Conservation (phyloP, 2,888 invertebrate species). For the Acronicta leporina region DNA sequence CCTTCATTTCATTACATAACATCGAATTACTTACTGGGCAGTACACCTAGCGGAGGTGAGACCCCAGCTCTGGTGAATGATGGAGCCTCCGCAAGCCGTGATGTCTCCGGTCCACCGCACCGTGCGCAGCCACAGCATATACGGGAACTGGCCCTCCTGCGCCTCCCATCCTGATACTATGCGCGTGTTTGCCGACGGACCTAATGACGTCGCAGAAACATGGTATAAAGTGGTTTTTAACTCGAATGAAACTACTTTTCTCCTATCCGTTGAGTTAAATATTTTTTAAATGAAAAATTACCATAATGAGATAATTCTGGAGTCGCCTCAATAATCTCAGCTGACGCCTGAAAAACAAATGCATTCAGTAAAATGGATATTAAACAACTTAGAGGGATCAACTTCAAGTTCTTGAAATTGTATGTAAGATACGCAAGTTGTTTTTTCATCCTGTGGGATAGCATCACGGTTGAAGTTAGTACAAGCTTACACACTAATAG, state of each 20-base stretch:
- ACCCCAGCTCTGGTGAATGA: constrained; percentile 66
- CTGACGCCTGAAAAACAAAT: constrained; percentile 34
- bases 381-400: no score
- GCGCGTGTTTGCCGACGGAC: constrained; percentile 45
- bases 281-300: constrained; percentile 5
- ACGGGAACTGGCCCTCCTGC: constrained; percentile 63
- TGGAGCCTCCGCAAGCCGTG: constrained; percentile 63
- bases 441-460: no score
- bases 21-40: constrained; percentile 54
- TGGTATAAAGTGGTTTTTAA: neutral
- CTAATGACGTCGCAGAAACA: neutral
- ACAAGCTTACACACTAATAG: no score
- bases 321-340: constrained; percentile 24
- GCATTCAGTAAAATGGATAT: neutral
- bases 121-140: constrained; percentile 62
- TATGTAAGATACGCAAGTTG: no score
- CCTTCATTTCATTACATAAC: no score
- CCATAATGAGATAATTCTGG: constrained; percentile 20
- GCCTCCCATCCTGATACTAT: constrained; percentile 70
- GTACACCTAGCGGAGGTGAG: constrained; percentile 67
- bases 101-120: constrained; percentile 54
- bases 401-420: no score
- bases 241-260: no score
- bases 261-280: neutral
- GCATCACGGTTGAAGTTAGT: neutral